These are phyloP conservation scores for Catharus bicknelli DNA, from an alignment of 2,113 vertebrate species.

Conservation along the genomic window DNA sequence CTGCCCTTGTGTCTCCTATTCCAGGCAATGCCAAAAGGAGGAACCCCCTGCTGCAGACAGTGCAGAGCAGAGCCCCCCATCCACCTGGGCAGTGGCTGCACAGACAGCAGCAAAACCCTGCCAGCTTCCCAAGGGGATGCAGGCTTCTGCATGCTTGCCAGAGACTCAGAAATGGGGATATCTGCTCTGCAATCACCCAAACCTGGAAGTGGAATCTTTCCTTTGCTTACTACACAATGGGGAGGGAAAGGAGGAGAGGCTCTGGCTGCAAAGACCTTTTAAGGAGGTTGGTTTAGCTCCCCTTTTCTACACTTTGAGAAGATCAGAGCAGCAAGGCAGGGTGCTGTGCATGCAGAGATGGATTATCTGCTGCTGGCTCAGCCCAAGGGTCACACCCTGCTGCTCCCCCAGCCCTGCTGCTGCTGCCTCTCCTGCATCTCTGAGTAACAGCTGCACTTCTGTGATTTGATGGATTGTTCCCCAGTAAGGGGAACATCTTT, in stretches of 20 bases:
- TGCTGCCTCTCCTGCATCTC: neutral
- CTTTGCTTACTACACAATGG: neutral
- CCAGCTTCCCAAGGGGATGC: neutral
- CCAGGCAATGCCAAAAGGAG: neutral
- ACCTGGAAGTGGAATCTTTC: neutral
- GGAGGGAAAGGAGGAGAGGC: neutral
- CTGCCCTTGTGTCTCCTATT: neutral
- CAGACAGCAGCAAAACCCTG: neutral
- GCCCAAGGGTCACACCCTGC: neutral
- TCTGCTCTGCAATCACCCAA: neutral
- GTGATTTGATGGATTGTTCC: neutral
- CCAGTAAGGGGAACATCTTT: neutral
- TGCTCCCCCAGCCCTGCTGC: neutral
- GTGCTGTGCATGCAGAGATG: neutral
- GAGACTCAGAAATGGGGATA: neutral
- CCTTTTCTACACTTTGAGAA: neutral
- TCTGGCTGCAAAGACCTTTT: neutral
- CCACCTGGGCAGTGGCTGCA: neutral
- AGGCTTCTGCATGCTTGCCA: neutral
- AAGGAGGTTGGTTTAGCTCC: neutral
- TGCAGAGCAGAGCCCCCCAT: neutral
- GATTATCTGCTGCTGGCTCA: neutral
- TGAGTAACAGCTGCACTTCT: neutral
- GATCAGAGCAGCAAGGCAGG: neutral
- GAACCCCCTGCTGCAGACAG: neutral